A percentile compares a stretch with the other conserved stretches of the same genome.
Conservation (phyloP, 2,113 vertebrate genomes). For the Fulmarus glacialis region DNA sequence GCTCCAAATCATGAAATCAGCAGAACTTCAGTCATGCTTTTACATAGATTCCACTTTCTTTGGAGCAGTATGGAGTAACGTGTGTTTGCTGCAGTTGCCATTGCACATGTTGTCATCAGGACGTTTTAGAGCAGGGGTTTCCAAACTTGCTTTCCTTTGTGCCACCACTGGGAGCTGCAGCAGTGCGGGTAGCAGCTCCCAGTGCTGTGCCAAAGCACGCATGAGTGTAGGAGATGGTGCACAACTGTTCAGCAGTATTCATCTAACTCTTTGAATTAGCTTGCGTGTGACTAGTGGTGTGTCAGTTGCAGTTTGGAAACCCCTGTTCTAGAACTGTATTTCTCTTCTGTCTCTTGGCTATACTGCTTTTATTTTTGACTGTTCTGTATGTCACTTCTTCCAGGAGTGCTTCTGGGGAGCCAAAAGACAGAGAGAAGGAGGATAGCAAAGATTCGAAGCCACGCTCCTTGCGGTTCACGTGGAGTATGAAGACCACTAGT, state of each 20-base stretch:
- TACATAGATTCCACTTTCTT: conserved; percentile 24
- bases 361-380: background rate
- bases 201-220: background rate
- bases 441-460: conserved; percentile 93
- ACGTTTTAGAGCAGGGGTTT: conserved; percentile 34
- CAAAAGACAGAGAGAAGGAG: conserved; percentile 86
- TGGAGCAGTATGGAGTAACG: background rate
- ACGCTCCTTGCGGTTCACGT: conserved; percentile 94
- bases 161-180: background rate
- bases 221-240: rapidly evolving
- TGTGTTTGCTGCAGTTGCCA: background rate
- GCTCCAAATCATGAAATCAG: conserved; percentile 12
- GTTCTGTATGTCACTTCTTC: background rate
- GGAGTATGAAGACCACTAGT: conserved; percentile 99
- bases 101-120: background rate
- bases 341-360: background rate
- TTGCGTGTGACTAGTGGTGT: rapidly evolving
- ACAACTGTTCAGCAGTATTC: background rate
- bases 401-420: conserved; percentile 88
- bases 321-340: background rate
- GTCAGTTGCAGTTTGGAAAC: conserved; percentile 21
- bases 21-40: conserved; percentile 56
- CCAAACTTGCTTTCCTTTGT: background rate
- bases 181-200: background rate
- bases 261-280: background rate